Percentiles rank a stretch among this genome's conserved stretches.
Evolutionary conservation across 2,797 vertebrate species (phyloP).

Genomic region (Emys orbicularis): DNA sequence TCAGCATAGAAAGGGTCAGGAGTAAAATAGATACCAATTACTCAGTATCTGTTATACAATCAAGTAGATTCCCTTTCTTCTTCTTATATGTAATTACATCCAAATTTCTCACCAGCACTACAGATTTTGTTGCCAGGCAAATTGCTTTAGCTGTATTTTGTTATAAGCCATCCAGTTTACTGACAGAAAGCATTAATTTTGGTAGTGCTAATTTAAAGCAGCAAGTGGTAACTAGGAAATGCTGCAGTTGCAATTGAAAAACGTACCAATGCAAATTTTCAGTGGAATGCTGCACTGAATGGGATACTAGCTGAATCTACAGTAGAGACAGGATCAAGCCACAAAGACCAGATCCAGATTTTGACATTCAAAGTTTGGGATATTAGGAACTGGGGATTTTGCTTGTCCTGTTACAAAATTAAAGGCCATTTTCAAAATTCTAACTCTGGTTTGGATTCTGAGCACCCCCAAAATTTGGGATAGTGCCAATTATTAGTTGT

Average conservation of each 20-base stretch:
- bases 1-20: background rate
- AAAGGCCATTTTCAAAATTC: background rate
- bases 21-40: background rate
- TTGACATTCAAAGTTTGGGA: background rate
- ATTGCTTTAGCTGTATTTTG: background rate
- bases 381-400: background rate
- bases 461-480: background rate
- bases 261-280: slow-evolving; percentile 28
- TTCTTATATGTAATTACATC: background rate
- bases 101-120: background rate
- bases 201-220: background rate
- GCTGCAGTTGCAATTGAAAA: background rate
- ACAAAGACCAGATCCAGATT: background rate
- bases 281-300: background rate
- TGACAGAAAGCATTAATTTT: slow-evolving; percentile 1
- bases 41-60: background rate
- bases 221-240: background rate
- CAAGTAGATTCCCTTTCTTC: background rate
- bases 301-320: background rate
- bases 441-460: background rate
- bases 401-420: background rate
- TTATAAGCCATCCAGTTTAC: background rate
- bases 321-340: background rate
- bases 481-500: background rate
- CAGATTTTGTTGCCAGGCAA: background rate